Percentiles rank a stretch among this genome's conserved stretches.
Evolutionary conservation across 92 coral and sea anemone species (phyloP).

Genomic region (Epizoanthus scotinus): DNA sequence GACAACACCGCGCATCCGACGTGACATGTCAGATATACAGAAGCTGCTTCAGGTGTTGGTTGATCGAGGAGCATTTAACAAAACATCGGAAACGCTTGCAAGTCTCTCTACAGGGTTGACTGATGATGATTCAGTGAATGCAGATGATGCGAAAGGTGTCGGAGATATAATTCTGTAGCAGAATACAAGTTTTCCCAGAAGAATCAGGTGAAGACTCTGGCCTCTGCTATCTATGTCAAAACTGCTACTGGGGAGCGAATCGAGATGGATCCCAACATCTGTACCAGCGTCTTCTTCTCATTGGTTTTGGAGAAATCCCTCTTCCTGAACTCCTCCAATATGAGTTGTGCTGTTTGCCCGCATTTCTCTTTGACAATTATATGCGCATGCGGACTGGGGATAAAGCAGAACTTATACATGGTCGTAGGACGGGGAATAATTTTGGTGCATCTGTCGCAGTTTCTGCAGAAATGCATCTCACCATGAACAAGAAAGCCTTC

Average conservation of each 20-base stretch:
- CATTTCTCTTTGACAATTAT: conserved; percentile 36
- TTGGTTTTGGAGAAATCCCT: conserved; percentile 43
- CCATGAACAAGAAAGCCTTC: too few relatives aligned
- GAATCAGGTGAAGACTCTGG: conserved; percentile 42
- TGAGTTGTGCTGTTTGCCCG: conserved; percentile 36
- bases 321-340: conserved; percentile 42
- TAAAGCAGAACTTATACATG: conserved; percentile 22
- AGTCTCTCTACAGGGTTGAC: conserved; percentile 33
- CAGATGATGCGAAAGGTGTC: conserved; percentile 31
- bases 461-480: too few relatives aligned
- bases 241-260: conserved; percentile 34
- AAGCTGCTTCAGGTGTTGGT: conserved; percentile 11
- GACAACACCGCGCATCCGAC: conserved; percentile 2
- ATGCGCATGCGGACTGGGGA: conserved; percentile 34
- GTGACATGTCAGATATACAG: conserved; percentile 11
- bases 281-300: conserved; percentile 39
- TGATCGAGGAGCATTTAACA: conserved; percentile 13
- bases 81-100: conserved; percentile 4
- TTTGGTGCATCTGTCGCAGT: too few relatives aligned
- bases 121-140: conserved; percentile 29
- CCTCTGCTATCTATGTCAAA: conserved; percentile 41
- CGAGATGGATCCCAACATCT: conserved; percentile 45
- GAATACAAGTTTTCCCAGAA: conserved; percentile 41
- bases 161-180: conserved; percentile 25
- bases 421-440: too few relatives aligned